phyloP scores from a whole-genome alignment of 1,140 invertebrate species.

The Drosophila ambigua region DNA sequence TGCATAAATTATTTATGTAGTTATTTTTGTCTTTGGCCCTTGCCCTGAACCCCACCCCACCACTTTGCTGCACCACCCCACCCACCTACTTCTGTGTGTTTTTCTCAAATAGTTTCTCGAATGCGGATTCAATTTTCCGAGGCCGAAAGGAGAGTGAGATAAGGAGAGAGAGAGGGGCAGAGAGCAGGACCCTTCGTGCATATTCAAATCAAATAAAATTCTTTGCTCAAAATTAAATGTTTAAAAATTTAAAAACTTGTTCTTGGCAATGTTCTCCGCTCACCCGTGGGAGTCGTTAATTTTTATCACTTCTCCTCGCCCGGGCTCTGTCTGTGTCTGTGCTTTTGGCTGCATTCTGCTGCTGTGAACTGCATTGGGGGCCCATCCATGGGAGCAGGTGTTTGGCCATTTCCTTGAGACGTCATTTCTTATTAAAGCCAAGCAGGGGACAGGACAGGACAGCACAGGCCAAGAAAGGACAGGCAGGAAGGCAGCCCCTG shows the following conservation, averaged over 20 bases:
- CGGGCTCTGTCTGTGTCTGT: slow-evolving; percentile 6
- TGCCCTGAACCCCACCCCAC: background rate
- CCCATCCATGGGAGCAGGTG: slow-evolving; percentile 35
- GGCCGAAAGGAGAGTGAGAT: slow-evolving; percentile 2
- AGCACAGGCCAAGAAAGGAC: slow-evolving; percentile 13
- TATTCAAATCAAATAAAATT: slow-evolving; percentile 74
- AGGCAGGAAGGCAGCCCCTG: slow-evolving; percentile 9
- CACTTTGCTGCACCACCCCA: no score
- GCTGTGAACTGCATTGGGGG: slow-evolving; percentile 42
- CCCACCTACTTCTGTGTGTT: background rate
- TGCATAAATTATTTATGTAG: slow-evolving; percentile 74
- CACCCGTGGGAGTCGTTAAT: slow-evolving; percentile 62
- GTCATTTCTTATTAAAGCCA: slow-evolving; percentile 65
- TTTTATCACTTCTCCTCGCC: slow-evolving; percentile 59
- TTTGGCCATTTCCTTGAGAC: slow-evolving; percentile 45
- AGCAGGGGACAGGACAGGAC: slow-evolving; percentile 14
- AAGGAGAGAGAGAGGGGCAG: slow-evolving; percentile 16
- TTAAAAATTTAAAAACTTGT: slow-evolving; percentile 72
- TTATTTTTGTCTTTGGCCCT: slow-evolving; percentile 72
- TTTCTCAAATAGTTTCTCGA: slow-evolving; percentile 60
- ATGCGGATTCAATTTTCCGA: slow-evolving; percentile 61
- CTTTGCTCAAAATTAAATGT: slow-evolving; percentile 64
- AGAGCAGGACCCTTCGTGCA: slow-evolving; percentile 29
- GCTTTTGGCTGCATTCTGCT: slow-evolving; percentile 26
- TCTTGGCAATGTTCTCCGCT: slow-evolving; percentile 49